Conservation (phyloP, 2,113 vertebrate species). For the Pomatorhinus ruficollis region DNA sequence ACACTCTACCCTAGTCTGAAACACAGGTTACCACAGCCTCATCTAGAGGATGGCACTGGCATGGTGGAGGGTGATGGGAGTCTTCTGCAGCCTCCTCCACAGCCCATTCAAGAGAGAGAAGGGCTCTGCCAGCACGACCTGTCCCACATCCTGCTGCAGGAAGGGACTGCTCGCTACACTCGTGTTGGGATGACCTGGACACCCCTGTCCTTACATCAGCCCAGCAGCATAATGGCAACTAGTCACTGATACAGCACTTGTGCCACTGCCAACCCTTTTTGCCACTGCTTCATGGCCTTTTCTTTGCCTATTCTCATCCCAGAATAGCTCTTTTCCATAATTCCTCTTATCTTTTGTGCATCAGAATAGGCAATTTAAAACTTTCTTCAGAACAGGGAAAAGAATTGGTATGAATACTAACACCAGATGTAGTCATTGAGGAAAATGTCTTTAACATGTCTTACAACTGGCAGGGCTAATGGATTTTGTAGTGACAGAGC, state of each 20-base stretch:
- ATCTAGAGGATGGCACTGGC: neutral
- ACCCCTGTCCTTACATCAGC: neutral
- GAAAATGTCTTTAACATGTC: neutral
- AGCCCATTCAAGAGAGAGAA: neutral
- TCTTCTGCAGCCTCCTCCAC: neutral
- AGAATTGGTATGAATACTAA: neutral
- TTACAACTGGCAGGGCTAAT: neutral
- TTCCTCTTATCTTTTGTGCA: neutral
- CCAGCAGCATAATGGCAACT: neutral
- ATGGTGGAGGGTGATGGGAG: accelerated
- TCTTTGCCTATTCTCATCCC: neutral
- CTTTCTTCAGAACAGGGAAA: neutral
- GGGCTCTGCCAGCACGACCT: accelerated
- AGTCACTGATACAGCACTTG: neutral
- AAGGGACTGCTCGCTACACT: accelerated
- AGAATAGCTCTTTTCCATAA: neutral
- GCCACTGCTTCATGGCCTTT: neutral
- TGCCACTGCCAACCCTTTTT: neutral
- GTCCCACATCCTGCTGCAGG: neutral
- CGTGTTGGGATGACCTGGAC: neutral
- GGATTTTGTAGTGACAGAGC: neutral
- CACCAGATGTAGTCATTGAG: neutral
- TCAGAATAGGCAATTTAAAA: neutral
- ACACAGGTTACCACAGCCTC: neutral
- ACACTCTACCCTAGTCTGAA: neutral